Conservation (phyloP, 2,888 invertebrate species). For the Cryptophagus acutangulus region DNA sequence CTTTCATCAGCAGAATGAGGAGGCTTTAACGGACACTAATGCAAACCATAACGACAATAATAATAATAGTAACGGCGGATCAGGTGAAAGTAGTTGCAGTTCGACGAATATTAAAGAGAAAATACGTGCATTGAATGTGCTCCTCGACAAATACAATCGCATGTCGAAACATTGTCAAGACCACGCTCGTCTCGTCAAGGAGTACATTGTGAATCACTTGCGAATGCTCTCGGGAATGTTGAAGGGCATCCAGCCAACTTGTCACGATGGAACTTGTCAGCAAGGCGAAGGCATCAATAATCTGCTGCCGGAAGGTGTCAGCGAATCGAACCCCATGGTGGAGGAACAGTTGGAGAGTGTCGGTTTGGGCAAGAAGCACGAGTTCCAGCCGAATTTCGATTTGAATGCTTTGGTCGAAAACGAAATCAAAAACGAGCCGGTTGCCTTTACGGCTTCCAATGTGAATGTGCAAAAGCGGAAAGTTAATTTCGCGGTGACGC, state of each 20-base stretch:
- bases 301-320: neutral
- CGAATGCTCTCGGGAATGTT: constrained; percentile 24
- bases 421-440: constrained; percentile 15
- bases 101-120: constrained; percentile 9
- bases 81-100: too few relatives aligned
- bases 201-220: constrained; percentile 41
- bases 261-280: neutral
- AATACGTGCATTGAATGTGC: constrained; percentile 29
- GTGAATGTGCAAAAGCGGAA: constrained; percentile 2
- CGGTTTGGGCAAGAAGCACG: constrained; percentile 30
- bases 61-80: neutral
- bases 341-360: constrained; percentile 34
- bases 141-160: constrained; percentile 38
- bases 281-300: neutral
- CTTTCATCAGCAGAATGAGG: neutral
- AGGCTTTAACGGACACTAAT: neutral
- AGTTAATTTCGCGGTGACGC: constrained; percentile 8
- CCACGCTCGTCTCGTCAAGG: constrained; percentile 40
- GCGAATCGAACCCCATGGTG: constrained; percentile 16
- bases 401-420: constrained; percentile 26
- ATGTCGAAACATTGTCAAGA: constrained; percentile 38
- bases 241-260: neutral
- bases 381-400: constrained; percentile 31
- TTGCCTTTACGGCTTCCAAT: neutral
- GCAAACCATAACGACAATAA: neutral